Evolutionary conservation across 2,113 vertebrate genomes (phyloP).

Genomic region (Aphelocoma coerulescens): DNA sequence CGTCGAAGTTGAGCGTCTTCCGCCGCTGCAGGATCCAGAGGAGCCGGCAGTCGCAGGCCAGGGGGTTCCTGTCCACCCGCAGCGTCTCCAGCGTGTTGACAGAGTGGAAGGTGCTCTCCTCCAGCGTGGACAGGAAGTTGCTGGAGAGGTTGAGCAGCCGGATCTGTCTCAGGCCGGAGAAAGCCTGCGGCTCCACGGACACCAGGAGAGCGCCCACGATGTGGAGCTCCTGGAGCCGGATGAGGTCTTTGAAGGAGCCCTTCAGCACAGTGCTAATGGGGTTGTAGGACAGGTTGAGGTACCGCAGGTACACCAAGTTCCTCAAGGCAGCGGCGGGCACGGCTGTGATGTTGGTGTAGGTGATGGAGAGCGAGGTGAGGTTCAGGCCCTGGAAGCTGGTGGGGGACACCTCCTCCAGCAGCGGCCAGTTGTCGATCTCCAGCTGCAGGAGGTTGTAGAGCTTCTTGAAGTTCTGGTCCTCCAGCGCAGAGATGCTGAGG

Average conservation of each 20-base stretch:
- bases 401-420: constrained; percentile 87
- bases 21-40: constrained; percentile 95
- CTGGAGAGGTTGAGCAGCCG: constrained; percentile 90
- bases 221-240: constrained; percentile 93
- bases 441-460: constrained; percentile 84
- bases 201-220: constrained; percentile 85
- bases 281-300: constrained; percentile 93
- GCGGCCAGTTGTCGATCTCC: constrained; percentile 93
- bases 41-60: constrained; percentile 94
- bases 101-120: constrained; percentile 91
- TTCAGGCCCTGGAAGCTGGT: constrained; percentile 91
- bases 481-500: constrained; percentile 84
- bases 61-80: constrained; percentile 89
- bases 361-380: constrained; percentile 92
- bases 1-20: constrained; percentile 92
- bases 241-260: constrained; percentile 87
- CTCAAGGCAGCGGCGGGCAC: constrained; percentile 89
- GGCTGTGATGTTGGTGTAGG: constrained; percentile 91
- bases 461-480: constrained; percentile 90
- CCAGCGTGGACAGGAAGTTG: constrained; percentile 88
- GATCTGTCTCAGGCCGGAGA: constrained; percentile 89
- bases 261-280: constrained; percentile 90
- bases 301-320: constrained; percentile 86
- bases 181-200: constrained; percentile 85
- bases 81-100: constrained; percentile 91